These are phyloP conservation scores for Anolis apletophallus DNA, from an alignment of 2,797 vertebrate genomes.

Conservation along the genomic window DNA sequence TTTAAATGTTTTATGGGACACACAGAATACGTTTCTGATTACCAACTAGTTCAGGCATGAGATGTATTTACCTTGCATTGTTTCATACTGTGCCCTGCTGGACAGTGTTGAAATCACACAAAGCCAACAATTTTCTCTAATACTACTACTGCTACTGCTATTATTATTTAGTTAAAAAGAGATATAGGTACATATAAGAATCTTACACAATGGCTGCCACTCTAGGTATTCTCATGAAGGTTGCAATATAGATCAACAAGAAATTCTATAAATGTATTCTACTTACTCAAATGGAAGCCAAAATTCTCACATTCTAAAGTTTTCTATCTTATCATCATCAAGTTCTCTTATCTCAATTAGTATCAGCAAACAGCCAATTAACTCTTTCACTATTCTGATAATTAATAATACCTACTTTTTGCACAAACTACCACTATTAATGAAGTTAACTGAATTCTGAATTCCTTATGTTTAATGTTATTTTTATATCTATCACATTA, in stretches of 20 bases:
- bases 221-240: background rate
- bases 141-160: too few relatives aligned
- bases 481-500: background rate
- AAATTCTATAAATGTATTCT: background rate
- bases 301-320: background rate
- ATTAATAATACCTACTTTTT: background rate
- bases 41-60: background rate
- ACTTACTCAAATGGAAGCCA: background rate
- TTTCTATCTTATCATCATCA: background rate
- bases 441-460: background rate
- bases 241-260: background rate
- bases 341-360: background rate
- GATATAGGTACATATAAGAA: background rate
- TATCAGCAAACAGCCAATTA: background rate
- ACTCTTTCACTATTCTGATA: background rate
- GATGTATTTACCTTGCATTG: constrained; percentile 3
- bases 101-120: constrained; percentile 10
- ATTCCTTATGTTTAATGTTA: background rate
- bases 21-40: background rate
- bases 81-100: constrained; percentile 22
- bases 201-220: background rate
- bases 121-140: background rate
- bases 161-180: background rate
- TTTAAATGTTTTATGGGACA: background rate
- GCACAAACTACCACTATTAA: background rate